Evolutionary conservation across 2,113 vertebrate species (phyloP).

Genomic region (human (Homo sapiens)): GRCh38 chr5:17833501-17834000

Average conservation of each 20-base stretch:
- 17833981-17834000: not conserved
- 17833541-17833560: not conserved
- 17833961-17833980: not conserved
- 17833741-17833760: not conserved
- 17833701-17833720: not conserved
- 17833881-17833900: not conserved
- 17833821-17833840: not conserved
- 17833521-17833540: not conserved
- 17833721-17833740: conserved; percentile 25
- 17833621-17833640: not conserved
- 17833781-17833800: not conserved
- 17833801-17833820: not conserved
- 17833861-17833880: not conserved
- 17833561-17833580: not conserved
- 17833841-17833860: not conserved
- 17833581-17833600: not conserved
- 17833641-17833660: not conserved
- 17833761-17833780: not conserved
- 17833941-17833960: not conserved
- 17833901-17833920: not conserved
- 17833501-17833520: not conserved
- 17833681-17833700: not conserved
- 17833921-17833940: not conserved
- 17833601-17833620: not conserved
- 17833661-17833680: not conserved